A percentile compares a stretch with the other conserved stretches of the same genome.
phyloP scores from a whole-genome alignment of 2,113 vertebrate genomes.

The Felis catus region DNA sequence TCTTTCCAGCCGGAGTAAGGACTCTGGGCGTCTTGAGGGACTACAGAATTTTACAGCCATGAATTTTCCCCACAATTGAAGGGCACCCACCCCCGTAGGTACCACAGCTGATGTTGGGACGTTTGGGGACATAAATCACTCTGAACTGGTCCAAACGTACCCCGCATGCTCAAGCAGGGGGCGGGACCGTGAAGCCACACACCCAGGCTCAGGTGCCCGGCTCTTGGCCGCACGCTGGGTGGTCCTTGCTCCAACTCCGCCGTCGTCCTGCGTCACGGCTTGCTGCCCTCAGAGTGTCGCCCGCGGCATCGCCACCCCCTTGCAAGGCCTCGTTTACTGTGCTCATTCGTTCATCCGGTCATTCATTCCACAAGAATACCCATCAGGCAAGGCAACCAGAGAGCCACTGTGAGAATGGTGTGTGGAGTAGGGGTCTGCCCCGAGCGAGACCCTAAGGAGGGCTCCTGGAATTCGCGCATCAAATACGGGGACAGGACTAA shows the following conservation, averaged over 20 bases:
- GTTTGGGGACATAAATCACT: neutral
- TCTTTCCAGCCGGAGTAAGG: neutral
- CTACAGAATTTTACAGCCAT: neutral
- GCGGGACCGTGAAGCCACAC: fast-evolving
- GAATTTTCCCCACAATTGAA: neutral
- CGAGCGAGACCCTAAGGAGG: fast-evolving
- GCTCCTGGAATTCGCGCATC: neutral
- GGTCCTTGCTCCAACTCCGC: neutral
- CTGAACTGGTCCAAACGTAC: fast-evolving
- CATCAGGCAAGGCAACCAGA: neutral
- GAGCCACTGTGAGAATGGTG: fast-evolving
- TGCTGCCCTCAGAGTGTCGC: fast-evolving
- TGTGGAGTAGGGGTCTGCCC: neutral
- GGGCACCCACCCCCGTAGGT: neutral
- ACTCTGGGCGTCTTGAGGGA: neutral
- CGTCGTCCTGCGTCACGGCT: fast-evolving
- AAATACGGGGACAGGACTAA: neutral
- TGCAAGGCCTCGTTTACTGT: neutral
- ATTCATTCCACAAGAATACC: neutral
- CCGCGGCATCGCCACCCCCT: fast-evolving
- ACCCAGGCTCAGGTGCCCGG: neutral
- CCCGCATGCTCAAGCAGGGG: neutral
- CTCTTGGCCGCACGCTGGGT: fast-evolving
- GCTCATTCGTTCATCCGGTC: neutral
- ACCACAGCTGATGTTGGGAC: neutral